phyloP scores from a whole-genome alignment of 2,888 invertebrate species.

The Anaspis maculata region DNA sequence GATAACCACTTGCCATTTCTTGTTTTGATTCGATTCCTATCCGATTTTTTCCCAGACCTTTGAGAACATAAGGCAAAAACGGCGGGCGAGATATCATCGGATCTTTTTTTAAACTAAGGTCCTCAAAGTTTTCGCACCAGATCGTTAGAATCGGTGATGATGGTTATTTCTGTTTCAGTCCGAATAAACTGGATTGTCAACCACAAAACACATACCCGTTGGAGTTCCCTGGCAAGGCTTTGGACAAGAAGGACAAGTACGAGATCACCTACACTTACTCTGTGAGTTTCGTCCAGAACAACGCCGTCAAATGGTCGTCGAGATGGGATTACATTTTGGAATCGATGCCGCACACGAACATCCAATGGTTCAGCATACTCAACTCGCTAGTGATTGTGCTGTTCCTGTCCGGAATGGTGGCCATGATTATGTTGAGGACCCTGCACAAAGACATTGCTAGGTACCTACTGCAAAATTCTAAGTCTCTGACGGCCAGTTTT shows the following conservation, averaged over 20 bases:
- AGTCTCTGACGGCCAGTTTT: too few species aligned
- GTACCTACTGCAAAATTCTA: too few species aligned
- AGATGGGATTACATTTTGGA: conserved; percentile 99
- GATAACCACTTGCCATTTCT: too few species aligned
- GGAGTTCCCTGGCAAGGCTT: conserved; percentile 55
- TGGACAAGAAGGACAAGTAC: conserved; percentile 44
- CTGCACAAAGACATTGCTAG: conserved; percentile 97
- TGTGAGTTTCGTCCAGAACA: conserved; percentile 69
- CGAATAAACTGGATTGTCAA: conserved; percentile 45
- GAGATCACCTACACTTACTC: conserved; percentile 80
- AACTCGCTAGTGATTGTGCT: conserved; percentile 95
- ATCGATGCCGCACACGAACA: conserved; percentile 96
- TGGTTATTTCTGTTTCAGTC: too few species aligned
- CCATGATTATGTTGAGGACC: conserved; percentile 95
- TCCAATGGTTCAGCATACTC: conserved; percentile 98
- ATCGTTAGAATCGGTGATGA: too few species aligned
- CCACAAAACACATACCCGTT: conserved; percentile 52
- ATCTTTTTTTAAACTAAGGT: too few species aligned
- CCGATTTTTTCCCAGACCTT: too few species aligned
- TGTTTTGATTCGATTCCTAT: too few species aligned
- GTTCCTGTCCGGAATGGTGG: conserved; percentile 98
- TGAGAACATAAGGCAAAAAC: too few species aligned
- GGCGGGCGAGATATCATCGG: too few species aligned
- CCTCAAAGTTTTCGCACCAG: too few species aligned
- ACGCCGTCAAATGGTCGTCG: conserved; percentile 93